Base-by-base conservation (phyloP, 2,797 vertebrate species). In the Chromis chromis region DNA sequence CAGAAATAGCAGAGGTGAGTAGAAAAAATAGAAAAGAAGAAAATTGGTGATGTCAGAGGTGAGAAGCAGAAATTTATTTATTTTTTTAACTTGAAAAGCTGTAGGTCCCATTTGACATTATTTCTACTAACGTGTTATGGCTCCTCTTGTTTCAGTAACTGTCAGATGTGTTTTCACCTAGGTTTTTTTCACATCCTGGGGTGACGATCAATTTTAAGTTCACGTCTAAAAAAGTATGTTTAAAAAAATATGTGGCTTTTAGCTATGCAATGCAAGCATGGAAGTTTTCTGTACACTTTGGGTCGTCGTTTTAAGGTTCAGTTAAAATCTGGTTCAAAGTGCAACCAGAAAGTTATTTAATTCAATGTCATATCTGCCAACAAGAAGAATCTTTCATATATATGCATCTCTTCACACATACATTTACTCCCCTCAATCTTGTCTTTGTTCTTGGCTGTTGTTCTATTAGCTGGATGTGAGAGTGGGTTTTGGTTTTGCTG, bases 361-460 rank as follows among this genome's bases (percentile, higher is more conserved):
- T 31, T 31, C 7, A 31, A 31, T 31, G 31, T 31, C 31, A 31
- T 31, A 31, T 31, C 67, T 62, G 54, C 39, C 68, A 60, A 58
- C 49, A 59, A 50, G 8, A 50, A 0, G 24, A 54, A 76, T 19
- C 31, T 31, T 8, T 31, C 7, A 56, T 7, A 56, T 48, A 9
- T 50, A 40, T 48, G 64, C 10, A 40, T 74, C 67, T 59, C 59
- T 79, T 65, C 46, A 44, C 61, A 24, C 60, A n/a, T 59, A 10
- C 66, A 21, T 74, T 19, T 42, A 8, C 48, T 27, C 4, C 52
- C 33, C 22, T 19, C 28, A 39, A 40, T 46, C 69, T n/a, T 42
- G 28, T 54, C 36, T 48, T 72, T 79, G 68, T 78, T 83, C 50
- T 11, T 68, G 21, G 21, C 28, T 57, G 60, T 64, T 56, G 58